Percentiles rank a stretch among this genome's conserved stretches.
phyloP scores from a whole-genome alignment of 2,113 vertebrate genomes.

The Oryzias celebensis region DNA sequence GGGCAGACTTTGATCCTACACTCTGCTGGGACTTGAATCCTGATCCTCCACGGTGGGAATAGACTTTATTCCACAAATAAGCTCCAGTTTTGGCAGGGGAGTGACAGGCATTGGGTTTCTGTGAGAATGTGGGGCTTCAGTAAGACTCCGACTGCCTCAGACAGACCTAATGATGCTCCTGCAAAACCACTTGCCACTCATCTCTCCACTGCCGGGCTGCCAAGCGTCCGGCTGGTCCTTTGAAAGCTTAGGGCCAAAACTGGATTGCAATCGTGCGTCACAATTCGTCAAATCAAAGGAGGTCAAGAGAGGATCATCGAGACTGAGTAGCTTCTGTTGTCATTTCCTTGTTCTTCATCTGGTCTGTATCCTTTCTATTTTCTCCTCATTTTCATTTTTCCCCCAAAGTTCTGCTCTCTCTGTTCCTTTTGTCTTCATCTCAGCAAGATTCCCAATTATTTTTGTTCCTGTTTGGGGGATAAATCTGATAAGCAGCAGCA shows the following conservation, averaged over 20 bases:
- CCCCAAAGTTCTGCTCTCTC: not conserved
- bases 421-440: constrained; percentile 29
- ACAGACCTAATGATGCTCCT: constrained; percentile 40
- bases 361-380: constrained; percentile 4
- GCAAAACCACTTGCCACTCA: constrained; percentile 24
- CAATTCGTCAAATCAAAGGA: constrained; percentile 27
- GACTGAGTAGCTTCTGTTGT: constrained; percentile 24
- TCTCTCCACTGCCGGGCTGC: constrained; percentile 19
- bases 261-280: constrained; percentile 40
- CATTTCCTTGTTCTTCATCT: constrained; percentile 31
- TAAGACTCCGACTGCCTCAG: constrained; percentile 27
- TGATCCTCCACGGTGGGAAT: constrained; percentile 13
- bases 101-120: constrained; percentile 50
- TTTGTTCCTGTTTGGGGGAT: constrained; percentile 22
- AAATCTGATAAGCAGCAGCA: constrained; percentile 36
- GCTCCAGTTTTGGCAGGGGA: constrained; percentile 63
- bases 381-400: constrained; percentile 2
- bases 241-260: constrained; percentile 18
- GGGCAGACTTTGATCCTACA: constrained; percentile 49
- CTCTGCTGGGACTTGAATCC: constrained; percentile 25
- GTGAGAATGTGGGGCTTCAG: constrained; percentile 30
- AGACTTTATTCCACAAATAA: constrained; percentile 59
- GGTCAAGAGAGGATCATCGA: constrained; percentile 50
- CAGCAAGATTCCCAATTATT: constrained; percentile 37
- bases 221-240: constrained; percentile 24